Percentiles rank a stretch among this genome's conserved stretches.
These are phyloP conservation scores for Eupelmus urozonus DNA, from an alignment of 2,888 invertebrate genomes.

Conservation along the genomic window DNA sequence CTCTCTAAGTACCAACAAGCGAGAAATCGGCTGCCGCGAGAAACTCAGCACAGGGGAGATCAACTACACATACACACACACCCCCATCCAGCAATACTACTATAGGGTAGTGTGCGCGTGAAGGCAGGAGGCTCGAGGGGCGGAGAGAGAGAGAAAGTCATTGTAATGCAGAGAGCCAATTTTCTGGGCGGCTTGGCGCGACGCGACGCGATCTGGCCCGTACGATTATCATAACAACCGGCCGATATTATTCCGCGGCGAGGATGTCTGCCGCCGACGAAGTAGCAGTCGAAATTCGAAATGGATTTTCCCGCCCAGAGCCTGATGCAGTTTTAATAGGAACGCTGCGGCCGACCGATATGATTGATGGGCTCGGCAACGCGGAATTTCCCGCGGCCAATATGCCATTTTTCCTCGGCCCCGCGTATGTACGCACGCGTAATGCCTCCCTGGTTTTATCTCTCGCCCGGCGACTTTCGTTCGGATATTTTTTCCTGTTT, in stretches of 20 bases:
- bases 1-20: not conserved
- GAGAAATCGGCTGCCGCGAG: too few relatives aligned
- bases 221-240: conserved; percentile 78
- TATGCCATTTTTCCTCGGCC: conserved; percentile 30
- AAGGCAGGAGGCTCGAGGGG: not conserved
- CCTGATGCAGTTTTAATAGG: conserved; percentile 76
- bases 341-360: conserved; percentile 69
- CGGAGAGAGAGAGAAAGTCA: conserved; percentile 70
- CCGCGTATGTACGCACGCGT: not conserved
- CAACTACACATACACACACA: too few relatives aligned
- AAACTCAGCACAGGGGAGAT: too few relatives aligned
- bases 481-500: not conserved
- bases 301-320: conserved; percentile 66
- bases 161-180: conserved; percentile 78
- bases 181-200: conserved; percentile 77
- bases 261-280: conserved; percentile 29
- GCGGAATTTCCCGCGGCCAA: conserved; percentile 58
- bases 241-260: conserved; percentile 73
- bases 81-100: not conserved
- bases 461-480: not conserved
- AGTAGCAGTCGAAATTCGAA: conserved; percentile 61
- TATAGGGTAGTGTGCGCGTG: not conserved
- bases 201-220: conserved; percentile 71
- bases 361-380: conserved; percentile 73
- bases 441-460: conserved; percentile 10